phyloP scores from a whole-genome alignment of 2,888 invertebrate species.

The Eupsilia transversa region DNA sequence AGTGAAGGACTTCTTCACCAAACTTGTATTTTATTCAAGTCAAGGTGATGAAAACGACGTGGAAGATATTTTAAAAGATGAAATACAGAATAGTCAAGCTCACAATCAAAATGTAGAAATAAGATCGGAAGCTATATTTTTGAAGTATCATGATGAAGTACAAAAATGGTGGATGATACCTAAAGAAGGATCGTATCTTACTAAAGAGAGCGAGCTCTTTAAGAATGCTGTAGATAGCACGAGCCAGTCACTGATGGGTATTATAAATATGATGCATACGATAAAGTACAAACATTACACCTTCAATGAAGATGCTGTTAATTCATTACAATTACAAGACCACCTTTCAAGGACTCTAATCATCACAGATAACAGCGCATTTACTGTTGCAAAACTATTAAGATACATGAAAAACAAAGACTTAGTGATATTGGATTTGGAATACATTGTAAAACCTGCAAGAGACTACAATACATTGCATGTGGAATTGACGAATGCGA shows the following conservation, averaged over 20 bases:
- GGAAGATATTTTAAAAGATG: too few relatives aligned
- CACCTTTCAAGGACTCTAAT: neutral
- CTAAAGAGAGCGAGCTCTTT: conserved; percentile 3
- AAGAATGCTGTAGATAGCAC: conserved; percentile 7
- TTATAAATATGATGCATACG: conserved; percentile 21
- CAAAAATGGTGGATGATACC: conserved; percentile 31
- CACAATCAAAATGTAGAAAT: too few relatives aligned
- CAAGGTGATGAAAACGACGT: too few relatives aligned
- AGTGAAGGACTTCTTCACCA: neutral
- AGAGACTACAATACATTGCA: neutral
- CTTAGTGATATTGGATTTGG: conserved; percentile 4
- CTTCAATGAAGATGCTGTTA: conserved; percentile 12
- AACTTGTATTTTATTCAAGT: conserved; percentile 1
- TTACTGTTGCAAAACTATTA: too few relatives aligned
- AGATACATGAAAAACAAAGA: too few relatives aligned
- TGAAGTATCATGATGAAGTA: conserved; percentile 23
- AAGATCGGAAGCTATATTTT: too few relatives aligned
- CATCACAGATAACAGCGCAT: conserved; percentile 6
- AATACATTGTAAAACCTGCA: conserved; percentile 17
- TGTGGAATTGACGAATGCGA: neutral
- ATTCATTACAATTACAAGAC: neutral
- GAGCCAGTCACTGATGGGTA: too few relatives aligned
- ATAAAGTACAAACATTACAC: conserved; percentile 18
- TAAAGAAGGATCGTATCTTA: conserved; percentile 6
- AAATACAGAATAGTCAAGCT: too few relatives aligned